Conservation (phyloP, 2,888 invertebrate genomes). For the Scaptomyza flava region DNA sequence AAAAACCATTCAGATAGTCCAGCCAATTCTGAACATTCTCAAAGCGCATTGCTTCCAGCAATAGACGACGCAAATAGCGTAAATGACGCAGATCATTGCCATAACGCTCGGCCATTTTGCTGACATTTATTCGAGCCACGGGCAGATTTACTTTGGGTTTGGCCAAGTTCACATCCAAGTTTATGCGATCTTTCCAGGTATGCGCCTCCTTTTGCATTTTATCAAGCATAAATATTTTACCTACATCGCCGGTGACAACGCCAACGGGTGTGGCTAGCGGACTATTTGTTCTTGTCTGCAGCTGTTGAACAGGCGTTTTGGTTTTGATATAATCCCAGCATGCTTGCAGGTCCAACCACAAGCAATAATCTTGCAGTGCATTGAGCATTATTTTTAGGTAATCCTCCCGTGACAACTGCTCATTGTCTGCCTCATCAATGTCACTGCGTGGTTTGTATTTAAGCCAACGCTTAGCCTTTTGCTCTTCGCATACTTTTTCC, state of each 20-base stretch:
- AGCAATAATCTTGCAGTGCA: conserved; percentile 77
- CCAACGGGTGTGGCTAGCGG: conserved; percentile 53
- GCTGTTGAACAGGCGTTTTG: conserved; percentile 44
- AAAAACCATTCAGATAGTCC: conserved; percentile 43
- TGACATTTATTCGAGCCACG: conserved; percentile 52
- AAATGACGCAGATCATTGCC: conserved; percentile 51
- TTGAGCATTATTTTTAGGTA: conserved; percentile 76
- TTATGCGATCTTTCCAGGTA: conserved; percentile 65
- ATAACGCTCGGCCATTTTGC: conserved; percentile 46
- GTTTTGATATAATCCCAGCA: conserved; percentile 68
- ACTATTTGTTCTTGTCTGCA: conserved; percentile 58
- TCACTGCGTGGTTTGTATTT: conserved; percentile 66
- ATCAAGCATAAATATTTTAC: conserved; percentile 60
- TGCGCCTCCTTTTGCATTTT: conserved; percentile 60
- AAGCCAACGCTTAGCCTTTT: conserved; percentile 74
- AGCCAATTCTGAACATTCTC: conserved; percentile 56
- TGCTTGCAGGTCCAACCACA: conserved; percentile 68
- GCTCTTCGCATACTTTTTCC: conserved; percentile 78
- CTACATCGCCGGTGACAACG: conserved; percentile 54
- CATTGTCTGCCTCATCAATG: conserved; percentile 42
- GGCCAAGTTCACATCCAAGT: conserved; percentile 60
- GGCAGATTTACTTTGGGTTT: conserved; percentile 72
- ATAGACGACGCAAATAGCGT: conserved; percentile 48
- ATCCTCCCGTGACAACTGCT: conserved; percentile 71
- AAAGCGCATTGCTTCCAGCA: conserved; percentile 22